Evolutionary conservation across 2,113 vertebrate genomes (phyloP), one percentile per base, ranked within the genome.

Genomic region (Hystrix brachyura): DNA sequence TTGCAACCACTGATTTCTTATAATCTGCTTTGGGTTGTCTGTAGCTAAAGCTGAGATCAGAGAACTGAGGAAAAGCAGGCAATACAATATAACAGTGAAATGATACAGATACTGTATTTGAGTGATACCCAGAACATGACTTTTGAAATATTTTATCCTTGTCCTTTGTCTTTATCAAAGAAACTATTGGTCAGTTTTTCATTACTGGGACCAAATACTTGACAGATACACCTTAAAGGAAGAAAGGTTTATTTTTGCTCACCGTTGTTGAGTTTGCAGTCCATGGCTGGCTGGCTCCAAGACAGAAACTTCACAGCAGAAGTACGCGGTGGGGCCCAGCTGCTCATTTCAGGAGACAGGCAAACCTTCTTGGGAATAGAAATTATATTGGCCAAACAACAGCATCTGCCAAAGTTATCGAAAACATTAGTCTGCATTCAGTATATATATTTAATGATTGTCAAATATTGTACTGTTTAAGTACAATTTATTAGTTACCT

Each of bases 121-220:
- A 88, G 53, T 32, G 14, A 53, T 48, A 48, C 17, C 13, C 17
- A 48, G 9, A 60, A 74, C 9, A 5, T 91, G 43, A 4, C 1
- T 83, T 78, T 83, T 78, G 55, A 74, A 95, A 74, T 91, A 89
- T 62, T 67, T 60, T 82, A 69, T 83, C 57, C 64, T 74, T 94
- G 88, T n/a, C 64, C 34, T 27, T 79, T 43, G 1, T 46, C n/a
- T 64, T 83, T 67, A 46, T 90, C 11, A 80, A 82, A 32, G 43
- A 67, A 87, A 87, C 17, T 3, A 34, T 34, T 55, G 9, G 76
- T 55, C 32, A 79, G 32, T 14, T 51, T 34, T 55, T 53, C 7
- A 29, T 18, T 51, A 3, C 74, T 32, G 12, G 14, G 46, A 78
- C 13, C 27, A 74, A 74, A 51, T 7, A 78, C 27, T 29, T 13